Evolutionary conservation across 2,888 invertebrate genomes (phyloP), one percentile per base, ranked within the genome.

Genomic region (Reticulitermes lucifugus): DNA sequence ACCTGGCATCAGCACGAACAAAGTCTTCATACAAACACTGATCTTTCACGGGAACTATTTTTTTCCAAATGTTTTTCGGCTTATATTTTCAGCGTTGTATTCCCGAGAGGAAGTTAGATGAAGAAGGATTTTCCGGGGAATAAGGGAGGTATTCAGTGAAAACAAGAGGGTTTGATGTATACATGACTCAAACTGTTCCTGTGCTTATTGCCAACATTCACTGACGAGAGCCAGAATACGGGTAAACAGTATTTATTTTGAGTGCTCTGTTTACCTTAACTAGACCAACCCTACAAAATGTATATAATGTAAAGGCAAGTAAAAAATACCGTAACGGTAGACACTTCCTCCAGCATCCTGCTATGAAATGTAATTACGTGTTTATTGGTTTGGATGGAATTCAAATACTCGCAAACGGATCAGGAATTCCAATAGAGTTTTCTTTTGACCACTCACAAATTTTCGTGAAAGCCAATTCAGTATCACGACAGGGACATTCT

Each of bases 21-120:
- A 46, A 46, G 12, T 9, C 12, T 46, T 46, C 46, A 12, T 2
- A 12, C 46, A 2, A 12, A 12, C 46, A 3, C 4, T 12, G 46
- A 12, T 46, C 46, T 46, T 46, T 9, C 12, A 46, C 4, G 1
- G 9, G 46, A 46, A 46, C 1, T 46, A 7, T 46, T 1, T 46
- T 7, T 6, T 46, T 6, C 12, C 12, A 46, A 46, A 46, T 46
- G 9, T 46, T 35, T 35, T 46, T 46, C 46, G 46, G 46, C 9
- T 9, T 46, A 46, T 12, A 12, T 7, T 46, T 46, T 12, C 71
- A 18, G 71, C 25, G 71, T 71, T 35, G 71, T 71, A 71, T 29
- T 60, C 60, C 60, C 60, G n/a, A 60, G 60, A 21, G 71, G 25
- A 29, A 71, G 71, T 71, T 71, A 71, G 71, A 71, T 35, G 46